phyloP scores from a whole-genome alignment of 2,113 vertebrate species.

The Anhinga anhinga region DNA sequence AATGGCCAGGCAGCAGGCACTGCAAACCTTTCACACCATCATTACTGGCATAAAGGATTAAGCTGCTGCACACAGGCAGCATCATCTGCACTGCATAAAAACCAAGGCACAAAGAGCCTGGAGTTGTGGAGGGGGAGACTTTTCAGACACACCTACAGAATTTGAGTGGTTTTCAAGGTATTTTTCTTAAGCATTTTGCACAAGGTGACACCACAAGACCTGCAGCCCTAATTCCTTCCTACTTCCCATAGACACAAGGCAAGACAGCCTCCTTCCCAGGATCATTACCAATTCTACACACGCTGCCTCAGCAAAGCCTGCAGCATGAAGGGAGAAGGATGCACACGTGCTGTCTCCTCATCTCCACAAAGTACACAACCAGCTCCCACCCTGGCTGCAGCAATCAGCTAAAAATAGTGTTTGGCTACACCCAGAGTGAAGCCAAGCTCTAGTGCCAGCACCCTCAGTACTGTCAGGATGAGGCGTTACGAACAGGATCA shows the following conservation, averaged over 20 bases:
- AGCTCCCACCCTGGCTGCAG: background rate
- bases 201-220: background rate
- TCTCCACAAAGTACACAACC: background rate
- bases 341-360: background rate
- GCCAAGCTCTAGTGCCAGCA: background rate
- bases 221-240: background rate
- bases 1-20: background rate
- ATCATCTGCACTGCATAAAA: background rate
- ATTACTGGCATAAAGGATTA: background rate
- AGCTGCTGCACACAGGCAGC: background rate
- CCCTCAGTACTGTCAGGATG: fast-evolving
- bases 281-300: background rate
- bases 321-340: background rate
- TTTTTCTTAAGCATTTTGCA: background rate
- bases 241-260: background rate
- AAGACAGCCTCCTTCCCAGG: background rate
- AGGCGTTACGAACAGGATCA: background rate
- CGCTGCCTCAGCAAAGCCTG: background rate
- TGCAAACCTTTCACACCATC: background rate
- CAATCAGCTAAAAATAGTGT: background rate
- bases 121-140: background rate
- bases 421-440: fast-evolving
- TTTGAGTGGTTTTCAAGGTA: background rate
- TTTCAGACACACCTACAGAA: background rate
- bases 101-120: background rate